Conservation (phyloP, 2,888 invertebrate genomes). For the Philereme transversata region DNA sequence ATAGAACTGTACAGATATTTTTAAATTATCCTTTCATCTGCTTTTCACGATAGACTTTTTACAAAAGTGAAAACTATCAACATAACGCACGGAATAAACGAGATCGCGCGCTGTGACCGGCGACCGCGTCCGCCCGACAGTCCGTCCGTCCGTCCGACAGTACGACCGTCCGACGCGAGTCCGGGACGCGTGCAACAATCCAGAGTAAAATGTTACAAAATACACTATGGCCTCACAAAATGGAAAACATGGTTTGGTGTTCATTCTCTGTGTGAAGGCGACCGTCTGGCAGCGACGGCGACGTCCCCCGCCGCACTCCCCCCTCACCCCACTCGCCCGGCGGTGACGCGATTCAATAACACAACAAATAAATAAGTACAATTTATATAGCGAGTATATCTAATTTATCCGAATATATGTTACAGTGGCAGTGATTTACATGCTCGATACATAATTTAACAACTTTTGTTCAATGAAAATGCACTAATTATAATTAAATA, state of each 20-base stretch:
- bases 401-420: conserved; percentile 60
- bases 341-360: conserved; percentile 47
- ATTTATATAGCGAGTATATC: conserved; percentile 56
- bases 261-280: conserved; percentile 45
- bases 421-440: conserved; percentile 72
- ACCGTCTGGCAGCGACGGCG: conserved; percentile 57
- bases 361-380: conserved; percentile 72
- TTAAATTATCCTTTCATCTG: conserved; percentile 82
- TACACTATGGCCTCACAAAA: conserved; percentile 54
- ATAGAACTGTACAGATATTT: conserved; percentile 85
- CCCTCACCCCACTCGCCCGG: conserved; percentile 31
- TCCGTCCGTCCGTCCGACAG: too few relatives aligned
- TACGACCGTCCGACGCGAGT: too few relatives aligned
- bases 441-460: conserved; percentile 59
- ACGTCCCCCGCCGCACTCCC: conserved; percentile 20
- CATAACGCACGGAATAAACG: conserved; percentile 77
- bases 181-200: conserved; percentile 32
- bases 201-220: conserved; percentile 41
- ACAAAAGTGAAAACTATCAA: conserved; percentile 85
- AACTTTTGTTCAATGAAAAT: conserved; percentile 70
- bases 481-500: conserved; percentile 60
- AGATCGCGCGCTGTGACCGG: conserved; percentile 64
- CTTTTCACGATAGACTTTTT: conserved; percentile 83
- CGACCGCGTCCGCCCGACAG: conserved; percentile 12
- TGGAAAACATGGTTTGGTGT: conserved; percentile 55